Base-by-base conservation (phyloP, 2,888 invertebrate species). In the Noctua janthe region DNA sequence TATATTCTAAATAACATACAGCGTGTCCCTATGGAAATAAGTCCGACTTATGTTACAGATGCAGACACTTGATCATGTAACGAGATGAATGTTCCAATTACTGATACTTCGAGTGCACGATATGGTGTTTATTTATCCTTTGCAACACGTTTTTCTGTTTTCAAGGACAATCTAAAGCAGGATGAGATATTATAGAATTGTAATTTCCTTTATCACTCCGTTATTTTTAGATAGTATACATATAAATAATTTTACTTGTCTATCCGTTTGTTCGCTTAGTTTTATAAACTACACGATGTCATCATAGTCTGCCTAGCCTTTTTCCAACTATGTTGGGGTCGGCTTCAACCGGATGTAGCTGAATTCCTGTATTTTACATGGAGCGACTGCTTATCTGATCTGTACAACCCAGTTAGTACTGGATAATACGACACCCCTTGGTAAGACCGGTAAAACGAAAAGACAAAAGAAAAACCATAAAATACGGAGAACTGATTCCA, bases 71-170 rank as follows among this genome's bases (percentile, higher is more conserved):
- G 77, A 84, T 83, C 87, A 20, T 71, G 43, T 74, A 62, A 86
- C 64, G 39, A 80, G 77, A 84, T 69, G 39, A 75, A 71, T 71
- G 47, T 81, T 76, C 74, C 70, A 84, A 84, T 86, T 86, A 86
- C 77, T n/a, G 35, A 17, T 11, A 23, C 35, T 64, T 47, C 5
- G 1, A 66, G 54, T 54, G 6, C 43, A 67, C 54, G 10, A 66
- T 75, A 20, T n/a, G 4, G 23, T 51, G 39, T 73, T 66, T 74
- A 39, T 79, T 71, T n/a, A 29, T 39, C 6, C 47, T 62, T 71
- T 67, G 20, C 11, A 11, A 15, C 3, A 35, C 7, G 1, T 43
- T 35, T n/a, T 39, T 15, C 7, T 15, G 7, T 76, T 10, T n/a
- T 35, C 39, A 76, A 29, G 11, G 47, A n/a, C 13, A 35, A 39